Evolutionary conservation across 2,888 invertebrate genomes (phyloP), one percentile per base, ranked within the genome.

Genomic region (Agonopterix arenella): DNA sequence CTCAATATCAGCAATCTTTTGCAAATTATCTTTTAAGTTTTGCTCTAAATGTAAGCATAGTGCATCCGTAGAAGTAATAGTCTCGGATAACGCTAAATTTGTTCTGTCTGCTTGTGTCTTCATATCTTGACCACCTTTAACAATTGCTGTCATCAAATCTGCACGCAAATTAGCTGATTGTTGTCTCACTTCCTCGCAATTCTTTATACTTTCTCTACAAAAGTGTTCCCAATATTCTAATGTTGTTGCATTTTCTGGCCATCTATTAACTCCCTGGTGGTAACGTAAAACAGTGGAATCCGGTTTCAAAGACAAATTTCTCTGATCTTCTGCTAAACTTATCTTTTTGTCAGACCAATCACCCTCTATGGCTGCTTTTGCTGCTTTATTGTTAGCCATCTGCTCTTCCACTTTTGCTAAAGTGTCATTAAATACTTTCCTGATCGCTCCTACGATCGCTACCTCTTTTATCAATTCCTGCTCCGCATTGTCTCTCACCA

Each of bases 261-360:
- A 93, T 51, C 95, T 90, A 0, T 94, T 93, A 0, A 95, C 93
- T 8, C 97, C 97, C 8, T 95, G 93, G 66, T 94, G 94, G 73
- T 93, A 94, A 67, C 95, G 79, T 50, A 95, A 90, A 46, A 92
- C 90, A 51, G 84, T 91, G 0, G 94, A 94, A 49, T 90, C 80
- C 42, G 93, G 94, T 36, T 91, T 92, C 40, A 97, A 80, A 1
- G 90, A 90, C 7, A 92, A 84, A 70, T 94, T 94, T 1, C 82
- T 71, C 0, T 92, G 89, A 60, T 97, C 97, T 10, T 94, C 86
- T 58, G 93, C 92, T 61, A 94, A 91, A 0, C 95, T 89, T 44
- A 93, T 91, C 66, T 91, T 92, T 80, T 98, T 98, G 72, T 97
- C 96, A 59, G 96, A 94, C 96, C 97, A 97, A 73, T 97, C 97